Evolutionary conservation across 1,140 invertebrate species (phyloP), one percentile per base, ranked within the genome.

Genomic region (Cataglyphis hispanica): DNA sequence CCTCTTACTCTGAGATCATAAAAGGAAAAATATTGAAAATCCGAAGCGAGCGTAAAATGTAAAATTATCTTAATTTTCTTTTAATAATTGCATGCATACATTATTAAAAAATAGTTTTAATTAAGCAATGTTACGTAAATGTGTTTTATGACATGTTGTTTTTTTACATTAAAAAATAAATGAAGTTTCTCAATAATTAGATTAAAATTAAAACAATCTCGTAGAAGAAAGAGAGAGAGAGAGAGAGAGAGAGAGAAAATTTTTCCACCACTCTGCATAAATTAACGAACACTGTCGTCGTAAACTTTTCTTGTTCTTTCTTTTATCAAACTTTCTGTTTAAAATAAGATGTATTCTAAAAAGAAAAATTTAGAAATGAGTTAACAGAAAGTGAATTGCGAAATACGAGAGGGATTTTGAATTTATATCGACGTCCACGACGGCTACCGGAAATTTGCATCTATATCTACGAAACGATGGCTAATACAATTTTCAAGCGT

Each of bases 331-430:
- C n/a, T 67, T 67, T 67, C 27, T 11, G 11, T 25, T 46, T 43
- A 67, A 67, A 16, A 16, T 25, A 43, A 46, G 22, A 13, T 43
- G 37, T 11, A 16, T 67, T 22, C 16, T 67, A 46, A 67, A 43
- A 43, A 46, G 11, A 13, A 16, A 7, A 43, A 50, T 67, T 43
- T 46, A 46, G 6, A 43, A 46, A 25, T 40, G 34, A 8, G 3
- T 2, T 6, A 46, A 22, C 19, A 46, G 22, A 46, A 25, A 67
- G 11, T 67, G 64, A 50, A 50, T 50, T 50, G 46, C 46, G 46
- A 50, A 50, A 50, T 50, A 50, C 37, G 64, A 67, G 40, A 67
- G n/a, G 66, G 37, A 67, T 46, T 27, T 67, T 46, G 46, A 67
- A 67, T 67, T 46, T 67, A 46, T 67, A 67, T 46, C 22, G 37